Evolutionary conservation across 2,113 vertebrate genomes (phyloP), one percentile per base, ranked within the genome.

Genomic region (Cacatua alba): DNA sequence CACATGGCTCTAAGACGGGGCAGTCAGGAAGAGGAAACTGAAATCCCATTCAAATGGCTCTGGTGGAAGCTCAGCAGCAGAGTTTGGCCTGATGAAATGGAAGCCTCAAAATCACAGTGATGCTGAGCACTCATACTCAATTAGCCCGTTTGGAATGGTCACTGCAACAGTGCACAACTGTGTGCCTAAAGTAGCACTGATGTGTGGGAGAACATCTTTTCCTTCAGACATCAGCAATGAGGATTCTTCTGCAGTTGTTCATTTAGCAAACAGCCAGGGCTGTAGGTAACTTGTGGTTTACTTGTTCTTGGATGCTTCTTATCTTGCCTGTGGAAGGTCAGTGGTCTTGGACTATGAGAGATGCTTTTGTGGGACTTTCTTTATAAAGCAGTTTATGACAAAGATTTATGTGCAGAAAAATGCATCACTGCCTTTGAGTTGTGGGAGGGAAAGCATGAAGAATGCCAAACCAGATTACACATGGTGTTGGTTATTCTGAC

Each of bases 1-100:
- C 6, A 0, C 15, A 1, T 7, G 0, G 13, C 39, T 35, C 7
- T 4, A 11, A 0, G 4, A 2, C 11, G 2, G 44, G 39, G 3
- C 18, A 8, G 17, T 5, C 5, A 2, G 63, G 60, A 33, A 67
- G 41, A 2, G 67, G 55, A 33, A 67, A 37, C 14, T 33, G n/a
- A 26, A 44, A 10, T 6, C n/a, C 49, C 13, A 0, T 25, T 13
- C 14, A 2, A 2, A 1, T 28, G 31, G 52, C 24, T 0, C 20
- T 1, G 0, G 2, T 11, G 41, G 80, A 14, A 44, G 37, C 55
- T 77, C 63, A 19, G 44, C 41, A 20, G 51, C 59, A 12, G 64
- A 11, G 1, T 60, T 57, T 21, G 33, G 17, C 35, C 20, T n/a
- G 43, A 11, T 3, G 19, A 31, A 43, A 24, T 28, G 26, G 59